A percentile compares a stretch with the other conserved stretches of the same genome.
Evolutionary conservation across 64 coral and sea anemone genomes (phyloP).

Genomic region (Montipora capricornis): DNA sequence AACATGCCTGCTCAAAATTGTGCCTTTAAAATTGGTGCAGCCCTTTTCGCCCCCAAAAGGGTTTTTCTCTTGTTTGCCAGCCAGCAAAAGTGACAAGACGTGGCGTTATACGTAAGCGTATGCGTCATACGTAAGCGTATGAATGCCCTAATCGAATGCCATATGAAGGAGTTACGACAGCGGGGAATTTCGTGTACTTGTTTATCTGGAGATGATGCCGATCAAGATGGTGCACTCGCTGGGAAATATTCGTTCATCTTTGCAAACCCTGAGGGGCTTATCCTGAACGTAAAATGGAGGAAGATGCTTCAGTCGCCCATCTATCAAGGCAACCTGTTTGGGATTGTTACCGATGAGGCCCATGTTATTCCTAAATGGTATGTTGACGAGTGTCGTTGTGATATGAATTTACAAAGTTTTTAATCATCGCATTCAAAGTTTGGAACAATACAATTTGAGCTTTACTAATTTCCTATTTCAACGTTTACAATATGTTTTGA

Average conservation of each 20-base stretch:
- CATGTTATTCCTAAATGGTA: slow-evolving; percentile 51
- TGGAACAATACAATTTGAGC: too few species aligned
- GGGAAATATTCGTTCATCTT: slow-evolving; percentile 35
- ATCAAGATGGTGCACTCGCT: slow-evolving; percentile 18
- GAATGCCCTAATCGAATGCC: slow-evolving; percentile 20
- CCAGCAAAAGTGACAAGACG: too few species aligned
- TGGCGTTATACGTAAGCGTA: too few species aligned
- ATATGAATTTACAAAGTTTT: background rate
- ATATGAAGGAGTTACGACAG: slow-evolving; percentile 21
- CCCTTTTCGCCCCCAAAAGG: too few species aligned
- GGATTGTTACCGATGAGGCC: slow-evolving; percentile 39
- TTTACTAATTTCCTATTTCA: too few species aligned
- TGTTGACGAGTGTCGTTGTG: background rate
- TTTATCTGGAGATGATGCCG: background rate
- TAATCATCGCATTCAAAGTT: background rate
- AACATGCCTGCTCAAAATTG: too few species aligned
- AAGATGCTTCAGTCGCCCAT: slow-evolving; percentile 36
- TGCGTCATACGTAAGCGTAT: background rate
- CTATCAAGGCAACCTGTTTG: slow-evolving; percentile 28
- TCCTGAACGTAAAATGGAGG: slow-evolving; percentile 31
- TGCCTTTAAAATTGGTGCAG: too few species aligned
- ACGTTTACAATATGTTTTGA: too few species aligned
- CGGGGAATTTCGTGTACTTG: slow-evolving; percentile 29
- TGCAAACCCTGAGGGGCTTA: slow-evolving; percentile 46
- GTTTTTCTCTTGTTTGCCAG: too few species aligned